Percentiles rank a stretch among this genome's conserved stretches.
phyloP scores from a whole-genome alignment of 2,797 vertebrate genomes.

The Psittacula derbiana region DNA sequence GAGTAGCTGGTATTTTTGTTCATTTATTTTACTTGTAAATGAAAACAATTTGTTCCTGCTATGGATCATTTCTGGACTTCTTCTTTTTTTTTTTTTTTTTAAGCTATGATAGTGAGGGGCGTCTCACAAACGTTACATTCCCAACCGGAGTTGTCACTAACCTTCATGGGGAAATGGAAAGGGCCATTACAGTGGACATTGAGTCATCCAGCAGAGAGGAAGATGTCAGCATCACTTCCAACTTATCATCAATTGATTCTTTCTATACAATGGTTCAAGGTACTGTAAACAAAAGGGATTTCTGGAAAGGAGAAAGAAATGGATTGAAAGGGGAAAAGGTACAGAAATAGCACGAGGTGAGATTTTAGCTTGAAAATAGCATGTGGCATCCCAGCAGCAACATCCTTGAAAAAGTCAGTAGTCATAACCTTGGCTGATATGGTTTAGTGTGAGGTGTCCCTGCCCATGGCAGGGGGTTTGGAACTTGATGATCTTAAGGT shows the following conservation, averaged over 20 bases:
- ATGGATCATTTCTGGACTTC: background rate
- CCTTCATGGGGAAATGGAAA: conserved; percentile 91
- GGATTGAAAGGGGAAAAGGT: background rate
- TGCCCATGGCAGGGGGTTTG: background rate
- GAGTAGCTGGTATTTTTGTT: conserved; percentile 10
- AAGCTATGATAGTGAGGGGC: conserved; percentile 96
- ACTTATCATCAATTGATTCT: conserved; percentile 90
- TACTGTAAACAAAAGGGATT: conserved; percentile 64
- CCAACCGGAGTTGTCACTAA: conserved; percentile 95
- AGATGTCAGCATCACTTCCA: conserved; percentile 93
- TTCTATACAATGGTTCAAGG: conserved; percentile 97
- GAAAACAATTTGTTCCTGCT: conserved; percentile 38
- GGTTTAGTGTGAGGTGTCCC: background rate
- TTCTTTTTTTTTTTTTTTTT: background rate
- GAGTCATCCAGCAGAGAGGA: conserved; percentile 93
- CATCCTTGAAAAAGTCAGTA: background rate
- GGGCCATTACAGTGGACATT: conserved; percentile 90
- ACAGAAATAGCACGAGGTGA: background rate
- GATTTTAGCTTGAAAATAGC: background rate
- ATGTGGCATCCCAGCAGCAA: background rate
- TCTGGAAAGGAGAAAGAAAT: background rate
- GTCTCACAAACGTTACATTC: conserved; percentile 96
- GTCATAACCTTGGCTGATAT: background rate
- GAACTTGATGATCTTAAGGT: background rate
- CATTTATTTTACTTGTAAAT: conserved; percentile 10